These are phyloP conservation scores for Caenorhabditis wallacei DNA, from an alignment of 2,888 invertebrate species.

Conservation along the genomic window DNA sequence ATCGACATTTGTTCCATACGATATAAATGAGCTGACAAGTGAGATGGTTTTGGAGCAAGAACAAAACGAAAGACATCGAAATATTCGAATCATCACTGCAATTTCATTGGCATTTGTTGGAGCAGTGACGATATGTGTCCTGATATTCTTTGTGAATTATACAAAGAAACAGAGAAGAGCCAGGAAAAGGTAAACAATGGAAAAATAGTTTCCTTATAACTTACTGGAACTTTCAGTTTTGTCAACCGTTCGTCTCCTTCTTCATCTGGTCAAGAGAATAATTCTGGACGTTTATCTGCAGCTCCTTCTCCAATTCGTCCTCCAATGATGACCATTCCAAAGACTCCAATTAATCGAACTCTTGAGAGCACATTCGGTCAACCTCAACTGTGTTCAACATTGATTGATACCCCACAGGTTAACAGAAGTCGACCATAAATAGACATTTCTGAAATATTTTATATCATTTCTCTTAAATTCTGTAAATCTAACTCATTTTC, in stretches of 20 bases:
- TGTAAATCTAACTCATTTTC: slow-evolving; percentile 9
- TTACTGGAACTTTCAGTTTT: slow-evolving; percentile 27
- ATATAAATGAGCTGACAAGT: slow-evolving; percentile 80
- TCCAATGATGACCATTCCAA: slow-evolving; percentile 50
- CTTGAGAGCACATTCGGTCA: slow-evolving; percentile 55
- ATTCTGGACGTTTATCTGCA: not conserved
- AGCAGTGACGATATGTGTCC: slow-evolving; percentile 74
- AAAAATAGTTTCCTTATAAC: not conserved
- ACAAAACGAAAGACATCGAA: slow-evolving; percentile 55
- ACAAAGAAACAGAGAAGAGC: slow-evolving; percentile 62
- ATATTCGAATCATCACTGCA: slow-evolving; percentile 75
- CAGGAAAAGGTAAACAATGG: slow-evolving; percentile 29
- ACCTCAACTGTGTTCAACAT: slow-evolving; percentile 61
- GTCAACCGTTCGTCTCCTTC: slow-evolving; percentile 19
- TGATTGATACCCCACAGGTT: slow-evolving; percentile 55
- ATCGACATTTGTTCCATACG: slow-evolving; percentile 81
- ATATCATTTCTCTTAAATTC: slow-evolving; percentile 3
- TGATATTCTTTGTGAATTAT: slow-evolving; percentile 85
- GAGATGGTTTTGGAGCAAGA: slow-evolving; percentile 77
- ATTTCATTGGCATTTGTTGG: slow-evolving; percentile 79
- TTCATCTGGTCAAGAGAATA: slow-evolving; percentile 1
- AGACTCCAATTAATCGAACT: slow-evolving; percentile 48
- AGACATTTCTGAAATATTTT: not conserved
- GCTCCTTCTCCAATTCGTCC: slow-evolving; percentile 45
- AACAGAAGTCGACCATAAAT: slow-evolving; percentile 10